These are phyloP conservation scores for Bungarus multicinctus DNA, from an alignment of 2,113 vertebrate species.

Conservation along the genomic window DNA sequence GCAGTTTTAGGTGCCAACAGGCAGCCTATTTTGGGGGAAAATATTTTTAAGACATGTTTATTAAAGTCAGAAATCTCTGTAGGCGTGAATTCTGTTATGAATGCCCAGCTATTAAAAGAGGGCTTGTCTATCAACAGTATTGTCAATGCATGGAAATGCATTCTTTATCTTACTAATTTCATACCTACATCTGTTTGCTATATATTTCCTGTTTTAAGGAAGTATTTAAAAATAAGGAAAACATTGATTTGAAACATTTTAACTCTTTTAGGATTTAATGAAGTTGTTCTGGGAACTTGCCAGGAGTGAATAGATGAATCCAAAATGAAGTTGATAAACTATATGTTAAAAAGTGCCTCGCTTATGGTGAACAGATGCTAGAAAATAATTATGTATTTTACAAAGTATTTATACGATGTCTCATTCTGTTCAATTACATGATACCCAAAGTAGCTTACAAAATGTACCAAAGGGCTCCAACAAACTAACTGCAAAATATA, in stretches of 20 bases:
- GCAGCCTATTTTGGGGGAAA: neutral
- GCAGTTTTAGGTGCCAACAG: neutral
- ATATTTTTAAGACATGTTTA: neutral
- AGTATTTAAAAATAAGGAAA: constrained; percentile 44
- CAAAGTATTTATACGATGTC: constrained; percentile 8
- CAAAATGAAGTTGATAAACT: constrained; percentile 38
- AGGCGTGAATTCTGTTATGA: neutral
- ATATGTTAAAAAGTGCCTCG: constrained; percentile 18
- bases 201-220: constrained; percentile 19
- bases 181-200: neutral
- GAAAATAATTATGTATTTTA: constrained; percentile 29
- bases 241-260: constrained; percentile 6
- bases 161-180: constrained; percentile 17
- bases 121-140: neutral
- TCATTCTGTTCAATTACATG: neutral
- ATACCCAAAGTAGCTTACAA: neutral
- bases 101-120: neutral
- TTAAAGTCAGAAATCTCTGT: neutral
- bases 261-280: neutral
- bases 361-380: neutral
- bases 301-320: constrained; percentile 47
- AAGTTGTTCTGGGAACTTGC: constrained; percentile 1
- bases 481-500: neutral
- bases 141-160: neutral
- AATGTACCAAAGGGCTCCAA: neutral